Evolutionary conservation across 2,797 vertebrate genomes (phyloP), one percentile per base, ranked within the genome.

Genomic region (Neoniphon sammara): DNA sequence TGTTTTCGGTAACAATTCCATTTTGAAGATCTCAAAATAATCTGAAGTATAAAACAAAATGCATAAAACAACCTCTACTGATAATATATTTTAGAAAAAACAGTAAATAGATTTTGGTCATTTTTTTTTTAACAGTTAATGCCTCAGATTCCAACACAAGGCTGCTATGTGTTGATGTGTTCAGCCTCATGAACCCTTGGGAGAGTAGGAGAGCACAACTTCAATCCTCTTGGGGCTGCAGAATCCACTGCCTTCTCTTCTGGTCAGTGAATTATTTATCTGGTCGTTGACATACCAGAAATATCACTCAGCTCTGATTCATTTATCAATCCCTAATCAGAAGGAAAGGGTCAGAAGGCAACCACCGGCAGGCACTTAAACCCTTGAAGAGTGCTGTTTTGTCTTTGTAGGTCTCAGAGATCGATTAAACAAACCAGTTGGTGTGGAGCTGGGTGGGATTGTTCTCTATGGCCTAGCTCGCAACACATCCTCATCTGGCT

Each of bases 1-100:
- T 96, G 96, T 95, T 96, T 92, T 95, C 88, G 94, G 93, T 94
- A 95, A 95, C 93, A 94, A 93, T 94, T 89, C 91, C 91, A 94
- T 82, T 77, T 83, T 58, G 77, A 68, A 88, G 85, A 82, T 79
- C 83, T 86, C 83, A 81, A 84, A 82, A 84, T 73, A 34, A 67
- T 90, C 83, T 74, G 58, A 70, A 84, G 80, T 90, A 91, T 77
- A 88, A 91, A 89, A 89, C 87, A 91, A 89, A 95, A 89, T 88
- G 80, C 87, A 92, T 88, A 81, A 84, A 89, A 82, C 68, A 83
- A 87, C 64, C 64, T 78, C 82, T 81, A 84, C 44, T 27, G 73
- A 76, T 53, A 70, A 76, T 83, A 84, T 77, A 76, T 68, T 81
- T 84, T 75, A 89, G 60, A 81, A 83, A 91, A 34, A 34, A 34